These are phyloP conservation scores for Laticauda laticaudata DNA, from an alignment of 2,113 vertebrate genomes.

Conservation along the genomic window DNA sequence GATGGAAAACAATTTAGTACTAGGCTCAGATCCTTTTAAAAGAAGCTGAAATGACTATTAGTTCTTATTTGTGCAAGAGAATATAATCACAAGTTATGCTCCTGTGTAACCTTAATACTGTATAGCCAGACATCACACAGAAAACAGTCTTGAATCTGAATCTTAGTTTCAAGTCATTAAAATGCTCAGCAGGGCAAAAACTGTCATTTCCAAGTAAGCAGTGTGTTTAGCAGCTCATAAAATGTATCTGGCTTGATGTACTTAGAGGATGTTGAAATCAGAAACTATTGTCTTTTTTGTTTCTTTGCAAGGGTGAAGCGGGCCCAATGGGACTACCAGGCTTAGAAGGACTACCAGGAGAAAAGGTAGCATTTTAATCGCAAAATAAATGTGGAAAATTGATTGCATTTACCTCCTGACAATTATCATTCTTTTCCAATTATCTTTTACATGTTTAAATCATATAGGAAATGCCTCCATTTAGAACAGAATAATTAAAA, in stretches of 20 bases:
- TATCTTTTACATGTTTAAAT: background rate
- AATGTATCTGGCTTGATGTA: constrained; percentile 1
- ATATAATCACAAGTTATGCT: background rate
- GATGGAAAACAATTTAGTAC: background rate
- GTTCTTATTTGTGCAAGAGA: background rate
- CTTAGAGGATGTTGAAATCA: constrained; percentile 28
- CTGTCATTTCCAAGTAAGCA: constrained; percentile 31
- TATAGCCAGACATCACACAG: background rate
- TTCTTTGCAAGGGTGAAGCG: constrained; percentile 83
- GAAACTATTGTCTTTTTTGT: constrained; percentile 28
- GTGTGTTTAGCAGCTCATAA: constrained; percentile 13
- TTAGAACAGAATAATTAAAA: background rate
- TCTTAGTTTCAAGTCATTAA: constrained; percentile 19
- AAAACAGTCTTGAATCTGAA: constrained; percentile 30
- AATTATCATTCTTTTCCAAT: background rate
- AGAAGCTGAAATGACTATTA: background rate
- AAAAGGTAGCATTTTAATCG: constrained; percentile 80
- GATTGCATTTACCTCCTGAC: background rate
- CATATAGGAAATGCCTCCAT: background rate
- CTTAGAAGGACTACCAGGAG: constrained; percentile 89
- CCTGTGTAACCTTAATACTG: background rate
- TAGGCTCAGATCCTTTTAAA: background rate
- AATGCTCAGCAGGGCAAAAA: background rate
- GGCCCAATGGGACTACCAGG: constrained; percentile 94
- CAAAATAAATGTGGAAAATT: background rate